Evolutionary conservation across 1,140 invertebrate species (phyloP), one percentile per base, ranked within the genome.

Genomic region (Dysdera silvatica): DNA sequence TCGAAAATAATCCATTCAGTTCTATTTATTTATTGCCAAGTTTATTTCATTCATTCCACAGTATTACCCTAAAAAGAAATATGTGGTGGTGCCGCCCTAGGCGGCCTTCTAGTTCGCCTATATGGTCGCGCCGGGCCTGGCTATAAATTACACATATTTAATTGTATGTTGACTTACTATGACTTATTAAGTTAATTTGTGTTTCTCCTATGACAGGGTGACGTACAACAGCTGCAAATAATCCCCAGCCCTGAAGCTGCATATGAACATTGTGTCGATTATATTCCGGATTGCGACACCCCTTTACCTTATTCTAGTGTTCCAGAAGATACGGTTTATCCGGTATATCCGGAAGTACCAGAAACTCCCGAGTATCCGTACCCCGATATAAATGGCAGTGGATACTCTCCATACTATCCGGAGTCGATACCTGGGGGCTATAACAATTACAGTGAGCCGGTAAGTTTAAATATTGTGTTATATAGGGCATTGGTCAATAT

Each of bases 201-300:
- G 16, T 31, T 24, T 53, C 24, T 54, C 29, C 28, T 23, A 26
- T 72, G 2, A 65, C 32, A 89, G 85, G 89, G 88, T 23, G 85
- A 87, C 68, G 79, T 92, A 26, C 86, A 91, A 77, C 75, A 88
- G 69, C 74, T 91, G 49, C 79, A 83, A 67, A 82, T 92, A 35
- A 80, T 84, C 28, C 79, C 83, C 49, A 82, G 80, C 65, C 87
- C 88, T 10, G 87, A 89, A 69, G 82, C 84, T 43, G 88, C 88
- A 1, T 91, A 87, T 72, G 86, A 90, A 57, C 79, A 88, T 59
- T 91, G 88, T 71, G 75, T 78, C 1, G 69, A 70, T 37, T 83
- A 84, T 69, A 82, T 85, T 23, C 83, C 84, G 4, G 78, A 86
- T 66, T 91, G 88, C 71, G 69, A 74, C 35, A 29, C 52, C 10